These are phyloP conservation scores for Dicycla oo DNA, from an alignment of 2,888 invertebrate species.

Conservation along the genomic window DNA sequence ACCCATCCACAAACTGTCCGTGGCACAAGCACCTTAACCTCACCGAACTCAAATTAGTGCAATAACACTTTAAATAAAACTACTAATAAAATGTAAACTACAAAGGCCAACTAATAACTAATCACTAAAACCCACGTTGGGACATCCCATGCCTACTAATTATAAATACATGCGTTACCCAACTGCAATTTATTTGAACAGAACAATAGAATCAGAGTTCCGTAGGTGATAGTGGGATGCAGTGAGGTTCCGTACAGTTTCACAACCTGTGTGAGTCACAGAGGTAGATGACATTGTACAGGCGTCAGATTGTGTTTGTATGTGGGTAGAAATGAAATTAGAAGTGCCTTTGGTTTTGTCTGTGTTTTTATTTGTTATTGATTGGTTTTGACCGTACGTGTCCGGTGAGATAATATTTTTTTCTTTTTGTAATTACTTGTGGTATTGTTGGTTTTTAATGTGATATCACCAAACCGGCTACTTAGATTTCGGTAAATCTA, in stretches of 20 bases:
- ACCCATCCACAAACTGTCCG: not conserved
- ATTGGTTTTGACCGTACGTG: constrained; percentile 32
- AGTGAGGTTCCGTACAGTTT: constrained; percentile 54
- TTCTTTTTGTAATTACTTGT: constrained; percentile 8
- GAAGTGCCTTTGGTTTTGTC: constrained; percentile 23
- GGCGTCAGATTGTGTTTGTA: constrained; percentile 18
- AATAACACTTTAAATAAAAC: not conserved
- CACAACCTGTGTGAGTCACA: constrained; percentile 39
- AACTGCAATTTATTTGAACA: constrained; percentile 50
- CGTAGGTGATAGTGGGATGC: constrained; percentile 63
- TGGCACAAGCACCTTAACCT: not conserved
- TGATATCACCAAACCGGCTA: not conserved
- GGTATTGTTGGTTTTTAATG: not conserved
- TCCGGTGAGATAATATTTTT: constrained; percentile 5
- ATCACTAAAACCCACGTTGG: constrained; percentile 26
- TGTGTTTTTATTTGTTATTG: constrained; percentile 6
- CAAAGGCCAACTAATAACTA: constrained; percentile 4
- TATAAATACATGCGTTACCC: constrained; percentile 28
- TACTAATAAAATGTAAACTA: constrained; percentile 1
- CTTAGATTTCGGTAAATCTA: not conserved
- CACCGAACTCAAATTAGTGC: not conserved
- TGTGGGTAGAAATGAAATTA: constrained; percentile 40
- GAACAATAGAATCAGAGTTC: constrained; percentile 60
- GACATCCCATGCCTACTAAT: constrained; percentile 49
- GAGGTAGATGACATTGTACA: constrained; percentile 50